Conservation (phyloP, 1,140 invertebrate species). For the Agrypnia vestita region DNA sequence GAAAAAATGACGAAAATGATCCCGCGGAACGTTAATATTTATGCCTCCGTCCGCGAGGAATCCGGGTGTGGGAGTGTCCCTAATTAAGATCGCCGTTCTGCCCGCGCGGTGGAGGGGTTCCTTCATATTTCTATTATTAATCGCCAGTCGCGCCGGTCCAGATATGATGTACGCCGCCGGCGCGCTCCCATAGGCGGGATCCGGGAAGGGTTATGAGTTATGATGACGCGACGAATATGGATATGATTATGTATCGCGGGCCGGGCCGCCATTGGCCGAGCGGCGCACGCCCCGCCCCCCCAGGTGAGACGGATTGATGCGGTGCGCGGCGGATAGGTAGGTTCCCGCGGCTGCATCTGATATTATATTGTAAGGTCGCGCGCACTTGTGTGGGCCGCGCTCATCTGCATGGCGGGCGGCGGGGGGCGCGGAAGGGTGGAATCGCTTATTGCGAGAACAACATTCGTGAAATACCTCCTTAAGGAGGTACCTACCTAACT, state of each 20-base stretch:
- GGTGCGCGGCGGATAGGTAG: slow-evolving; percentile 4
- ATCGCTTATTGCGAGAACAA: neutral
- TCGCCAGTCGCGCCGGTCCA: slow-evolving; percentile 42
- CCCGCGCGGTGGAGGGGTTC: neutral
- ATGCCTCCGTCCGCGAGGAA: slow-evolving; percentile 24
- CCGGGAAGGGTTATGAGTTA: slow-evolving; percentile 57
- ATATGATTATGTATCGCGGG: slow-evolving; percentile 55
- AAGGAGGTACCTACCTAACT: neutral
- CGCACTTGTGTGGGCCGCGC: slow-evolving; percentile 45
- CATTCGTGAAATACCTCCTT: neutral
- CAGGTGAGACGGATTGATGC: slow-evolving; percentile 51
- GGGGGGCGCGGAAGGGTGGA: neutral
- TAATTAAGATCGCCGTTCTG: slow-evolving; percentile 29
- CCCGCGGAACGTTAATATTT: slow-evolving; percentile 20
- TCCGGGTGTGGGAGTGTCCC: slow-evolving; percentile 33
- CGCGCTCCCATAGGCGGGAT: slow-evolving; percentile 35
- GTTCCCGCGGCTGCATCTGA: slow-evolving; percentile 32
- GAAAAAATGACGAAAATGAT: slow-evolving; percentile 28
- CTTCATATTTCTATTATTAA: slow-evolving; percentile 57
- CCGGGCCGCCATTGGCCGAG: slow-evolving; percentile 49
- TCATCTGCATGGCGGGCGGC: slow-evolving; percentile 49
- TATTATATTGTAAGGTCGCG: slow-evolving; percentile 52
- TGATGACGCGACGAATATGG: slow-evolving; percentile 53
- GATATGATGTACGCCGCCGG: slow-evolving; percentile 34
- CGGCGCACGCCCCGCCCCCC: slow-evolving; percentile 40